Evolutionary conservation across 2,888 invertebrate species (phyloP), one percentile per base, ranked within the genome.

Genomic region (Stramonita haemastoma): DNA sequence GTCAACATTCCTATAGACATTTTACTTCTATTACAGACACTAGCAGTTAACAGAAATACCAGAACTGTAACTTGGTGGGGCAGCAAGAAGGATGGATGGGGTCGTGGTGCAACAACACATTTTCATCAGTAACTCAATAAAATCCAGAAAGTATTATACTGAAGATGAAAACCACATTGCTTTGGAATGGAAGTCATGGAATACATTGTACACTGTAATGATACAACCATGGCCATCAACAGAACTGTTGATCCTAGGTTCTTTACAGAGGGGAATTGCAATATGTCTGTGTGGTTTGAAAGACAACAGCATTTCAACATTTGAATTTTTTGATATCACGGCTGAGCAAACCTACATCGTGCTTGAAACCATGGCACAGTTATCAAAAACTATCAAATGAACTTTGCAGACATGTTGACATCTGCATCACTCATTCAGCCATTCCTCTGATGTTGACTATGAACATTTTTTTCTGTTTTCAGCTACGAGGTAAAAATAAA

Each of bases 131-230:
- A 79, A 32, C 32, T 32, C 26, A 2, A 32, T 26, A 1, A 11
- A 11, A 29, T 83, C 73, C n/a, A 73, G 73, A 73, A 73, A 26
- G 73, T 22, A n/a, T 26, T n/a, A 29, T n/a, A 73, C n/a, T 73
- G 17, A 11, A 22, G 73, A 73, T n/a, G 26, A 73, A 73, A 73
- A 73, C 29, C 26, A 26, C 66, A 22, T 83, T 83, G 29, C 81
- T 83, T 83, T 83, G 81, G 81, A 83, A 83, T 83, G 81, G 81
- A 83, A 83, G 81, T 83, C 36, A 83, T 46, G 81, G 81, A 83
- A 83, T 83, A 83, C 81, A 46, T 19, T 46, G 22, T 46, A 34
- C 36, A 36, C 26, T 83, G 13, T 15, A 83, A 22, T 83, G 26
- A 83, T 22, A 83, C 22, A 83, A 29, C 36, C 36, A 83, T 22